Base-by-base conservation (phyloP, 30 jellyfish, hydroid and myxozoan genomes). In the Mastigias papua region DNA sequence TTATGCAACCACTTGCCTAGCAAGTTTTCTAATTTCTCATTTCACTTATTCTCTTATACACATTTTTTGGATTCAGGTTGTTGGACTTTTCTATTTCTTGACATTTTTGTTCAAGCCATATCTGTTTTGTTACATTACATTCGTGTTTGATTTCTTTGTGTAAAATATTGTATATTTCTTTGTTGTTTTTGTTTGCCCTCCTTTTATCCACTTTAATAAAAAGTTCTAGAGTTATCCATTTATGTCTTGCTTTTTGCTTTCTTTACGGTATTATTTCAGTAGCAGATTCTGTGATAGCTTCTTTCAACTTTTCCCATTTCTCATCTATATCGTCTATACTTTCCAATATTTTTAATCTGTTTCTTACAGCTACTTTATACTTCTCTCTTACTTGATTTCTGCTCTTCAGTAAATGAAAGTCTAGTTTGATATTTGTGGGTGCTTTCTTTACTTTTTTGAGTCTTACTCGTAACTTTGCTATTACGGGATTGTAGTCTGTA, bases 391-490 rank as follows among this genome's bases (percentile, higher is more conserved):
- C 31, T 27, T 13, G 27, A 1, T 23, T 62, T 7, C 57, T 61
- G 57, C 26, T 51, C 34, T 3, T 46, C 31, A 80, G 49, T 6
- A 48, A 0, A 19, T 50, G 6, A 26, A 68, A 70, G 1, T 71
- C n/a, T 1, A 51, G 80, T 32, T 54, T 71, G 2, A 48, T 70
- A 4, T 16, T 54, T 67, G 86, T 48, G 64, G 8, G 69, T 0
- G 48, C 34, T 42, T 16, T 73, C 84, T 71, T 60, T 1, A 73
- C 8, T 64, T 22, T 76, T 73, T 48, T 73, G 21, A 86, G 77
- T 62, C 35, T 86, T 1, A 86, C 86, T 28, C 31, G 60, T 29
- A 86, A 23, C 84, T 86, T 73, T 76, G 84, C 48, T 16, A 83
- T 54, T 7, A 83, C 78, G 46, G 75, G 81, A 51, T 11, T 29